These are phyloP conservation scores for Elachura formosa DNA, from an alignment of 2,113 vertebrate species.

Conservation along the genomic window DNA sequence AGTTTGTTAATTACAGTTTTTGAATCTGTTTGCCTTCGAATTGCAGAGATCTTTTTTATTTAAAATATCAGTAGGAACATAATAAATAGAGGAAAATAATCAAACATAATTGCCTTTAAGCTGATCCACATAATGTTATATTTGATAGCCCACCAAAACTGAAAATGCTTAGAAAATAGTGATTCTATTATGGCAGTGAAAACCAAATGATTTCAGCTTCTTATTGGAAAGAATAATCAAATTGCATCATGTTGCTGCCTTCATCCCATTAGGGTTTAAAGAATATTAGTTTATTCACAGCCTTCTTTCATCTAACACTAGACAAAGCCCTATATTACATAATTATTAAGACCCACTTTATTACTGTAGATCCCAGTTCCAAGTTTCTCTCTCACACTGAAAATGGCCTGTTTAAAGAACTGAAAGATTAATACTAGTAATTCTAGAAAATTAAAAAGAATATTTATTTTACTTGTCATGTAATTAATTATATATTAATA, in stretches of 20 bases:
- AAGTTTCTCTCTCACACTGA: not conserved
- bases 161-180: not conserved
- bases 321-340: not conserved
- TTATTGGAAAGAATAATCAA: slow-evolving; percentile 5
- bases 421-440: not conserved
- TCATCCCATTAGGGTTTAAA: not conserved
- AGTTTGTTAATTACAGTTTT: not conserved
- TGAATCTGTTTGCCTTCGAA: not conserved
- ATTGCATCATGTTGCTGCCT: not conserved
- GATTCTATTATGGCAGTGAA: not conserved
- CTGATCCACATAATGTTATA: not conserved
- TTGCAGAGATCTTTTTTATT: not conserved
- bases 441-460: not conserved
- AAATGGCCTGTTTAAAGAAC: not conserved
- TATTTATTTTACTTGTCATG: not conserved
- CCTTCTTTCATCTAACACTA: not conserved
- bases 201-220: not conserved
- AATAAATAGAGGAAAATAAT: slow-evolving; percentile 1
- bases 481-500: not conserved
- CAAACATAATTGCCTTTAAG: not conserved
- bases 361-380: not conserved
- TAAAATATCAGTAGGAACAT: not conserved
- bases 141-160: not conserved
- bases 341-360: not conserved
- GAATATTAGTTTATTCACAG: not conserved